Evolutionary conservation across 2,113 vertebrate genomes (phyloP), one percentile per base, ranked within the genome.

Genomic region (Symphodus melops): DNA sequence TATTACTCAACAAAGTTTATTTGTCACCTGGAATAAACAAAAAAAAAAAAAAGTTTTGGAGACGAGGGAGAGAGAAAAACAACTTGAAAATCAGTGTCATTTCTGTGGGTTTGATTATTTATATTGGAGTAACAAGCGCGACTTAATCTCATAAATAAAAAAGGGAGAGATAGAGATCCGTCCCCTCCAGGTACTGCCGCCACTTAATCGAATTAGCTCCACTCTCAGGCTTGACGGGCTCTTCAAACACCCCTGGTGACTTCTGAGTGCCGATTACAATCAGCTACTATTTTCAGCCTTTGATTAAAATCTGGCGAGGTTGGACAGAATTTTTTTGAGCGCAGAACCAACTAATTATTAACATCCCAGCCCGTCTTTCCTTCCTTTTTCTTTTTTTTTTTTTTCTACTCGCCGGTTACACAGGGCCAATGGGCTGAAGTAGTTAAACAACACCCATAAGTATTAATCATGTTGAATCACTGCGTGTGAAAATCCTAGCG

Each of bases 121-220:
- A 90, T 93, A 91, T 91, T 91, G 90, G 89, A 92, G 91, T 93
- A 93, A 92, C 89, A 93, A 90, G 91, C 87, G 59, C 56, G 75
- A 86, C 87, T 87, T 94, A 91, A 94, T 94, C 92, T 90, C 90
- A 90, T 93, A 93, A 94, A 93, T 92, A 92, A 92, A 91, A 91
- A 91, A 93, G 89, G 81, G 76, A 89, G 78, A 86, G 91, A 93
- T 92, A 89, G 81, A 75, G 88, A 93, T 92, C 90, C 84, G 83
- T 91, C 91, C 93, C 93, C 91, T 93, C 92, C 91, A 93, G 92
- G 93, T 95, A 92, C 84, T 74, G 91, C 85, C 80, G 77, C 84
- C 90, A 87, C 91, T 94, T 95, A 94, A 94, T 94, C 89, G 88
- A 92, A 94, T 94, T 94, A 93, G 92, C 92, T 88, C 90, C 89